These are phyloP conservation scores for Lepeophtheirus nordmannii DNA, from an alignment of 2,888 invertebrate genomes.

Conservation along the genomic window DNA sequence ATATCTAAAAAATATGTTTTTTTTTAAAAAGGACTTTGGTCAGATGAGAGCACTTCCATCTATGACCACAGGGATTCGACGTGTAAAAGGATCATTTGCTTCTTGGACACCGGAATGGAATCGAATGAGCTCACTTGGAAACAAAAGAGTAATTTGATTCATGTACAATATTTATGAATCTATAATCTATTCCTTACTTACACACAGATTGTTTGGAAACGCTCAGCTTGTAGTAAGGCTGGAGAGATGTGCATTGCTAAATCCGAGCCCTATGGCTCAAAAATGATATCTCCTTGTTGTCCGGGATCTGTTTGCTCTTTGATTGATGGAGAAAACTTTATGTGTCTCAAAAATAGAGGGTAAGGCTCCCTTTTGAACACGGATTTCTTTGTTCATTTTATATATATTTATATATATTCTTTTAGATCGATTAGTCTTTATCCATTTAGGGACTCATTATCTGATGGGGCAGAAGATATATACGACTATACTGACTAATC, in stretches of 20 bases:
- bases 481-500: too few relatives aligned
- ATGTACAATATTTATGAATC: too few relatives aligned
- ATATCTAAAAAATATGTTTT: neutral
- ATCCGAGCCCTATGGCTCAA: neutral
- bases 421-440: too few relatives aligned
- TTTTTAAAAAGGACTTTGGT: neutral
- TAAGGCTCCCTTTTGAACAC: too few relatives aligned
- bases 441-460: too few relatives aligned
- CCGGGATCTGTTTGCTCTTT: neutral
- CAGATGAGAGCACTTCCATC: neutral
- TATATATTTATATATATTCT: too few relatives aligned
- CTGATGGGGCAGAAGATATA: too few relatives aligned
- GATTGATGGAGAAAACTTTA: neutral
- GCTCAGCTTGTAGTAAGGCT: neutral
- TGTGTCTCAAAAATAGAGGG: neutral
- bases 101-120: conserved; percentile 4
- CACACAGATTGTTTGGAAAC: neutral
- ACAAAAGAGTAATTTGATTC: neutral
- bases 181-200: too few relatives aligned
- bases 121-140: neutral
- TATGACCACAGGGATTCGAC: neutral
- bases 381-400: too few relatives aligned
- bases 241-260: neutral
- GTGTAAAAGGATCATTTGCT: conserved; percentile 3
- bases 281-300: neutral